phyloP scores from a whole-genome alignment of 2,888 invertebrate species.

The Parapristionchus giblindavisi region DNA sequence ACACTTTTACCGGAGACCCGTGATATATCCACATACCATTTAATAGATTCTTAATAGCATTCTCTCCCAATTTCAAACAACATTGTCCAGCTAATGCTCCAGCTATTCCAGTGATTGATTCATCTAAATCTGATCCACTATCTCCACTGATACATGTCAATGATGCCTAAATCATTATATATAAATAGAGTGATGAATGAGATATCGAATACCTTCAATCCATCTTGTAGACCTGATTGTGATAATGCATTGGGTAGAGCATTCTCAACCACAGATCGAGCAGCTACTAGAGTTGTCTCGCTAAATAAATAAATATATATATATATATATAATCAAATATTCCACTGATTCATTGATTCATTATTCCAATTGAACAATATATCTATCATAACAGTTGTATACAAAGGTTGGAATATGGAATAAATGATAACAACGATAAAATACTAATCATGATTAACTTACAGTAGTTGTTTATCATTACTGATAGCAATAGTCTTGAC shows the following conservation, averaged over 20 bases:
- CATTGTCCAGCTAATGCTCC: conserved; percentile 57
- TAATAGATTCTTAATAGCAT: conserved; percentile 34
- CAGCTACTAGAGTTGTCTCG: conserved; percentile 90
- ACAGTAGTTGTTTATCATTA: conserved; percentile 82
- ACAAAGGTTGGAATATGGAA: no score
- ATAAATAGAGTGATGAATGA: background rate
- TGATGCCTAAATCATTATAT: conserved; percentile 12
- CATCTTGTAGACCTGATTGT: conserved; percentile 11
- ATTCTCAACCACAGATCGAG: conserved; percentile 86
- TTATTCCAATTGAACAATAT: no score
- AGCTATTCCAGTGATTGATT: conserved; percentile 22
- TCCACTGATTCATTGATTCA: background rate
- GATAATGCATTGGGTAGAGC: conserved; percentile 15
- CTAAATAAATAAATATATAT: conserved; percentile 72
- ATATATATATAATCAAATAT: background rate
- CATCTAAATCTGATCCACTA: conserved; percentile 19
- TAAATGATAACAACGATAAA: background rate
- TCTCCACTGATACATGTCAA: conserved; percentile 24
- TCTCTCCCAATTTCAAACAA: conserved; percentile 45
- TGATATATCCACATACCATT: conserved; percentile 40
- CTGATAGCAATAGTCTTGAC: conserved; percentile 82
- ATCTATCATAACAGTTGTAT: no score
- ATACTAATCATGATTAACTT: conserved; percentile 48
- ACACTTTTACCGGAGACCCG: no score
- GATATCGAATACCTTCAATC: conserved; percentile 21